A percentile compares a stretch with the other conserved stretches of the same genome.
Evolutionary conservation across 2,797 vertebrate genomes (phyloP).

Genomic region (Mormyrus proboscirostris): DNA sequence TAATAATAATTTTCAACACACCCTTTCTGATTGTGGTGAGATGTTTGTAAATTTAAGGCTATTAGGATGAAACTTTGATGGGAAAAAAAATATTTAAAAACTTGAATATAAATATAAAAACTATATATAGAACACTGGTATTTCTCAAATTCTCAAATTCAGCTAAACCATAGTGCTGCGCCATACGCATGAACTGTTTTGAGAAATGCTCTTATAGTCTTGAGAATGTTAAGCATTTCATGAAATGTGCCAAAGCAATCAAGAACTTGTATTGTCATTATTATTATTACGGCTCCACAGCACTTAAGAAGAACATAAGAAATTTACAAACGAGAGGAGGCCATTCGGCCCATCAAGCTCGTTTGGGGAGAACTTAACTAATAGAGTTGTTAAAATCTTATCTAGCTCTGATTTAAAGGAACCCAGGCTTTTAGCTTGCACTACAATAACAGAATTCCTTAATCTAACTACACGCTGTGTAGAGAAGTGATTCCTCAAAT

Average conservation of each 20-base stretch:
- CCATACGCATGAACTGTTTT: background rate
- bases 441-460: too few species aligned
- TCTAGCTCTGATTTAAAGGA: too few species aligned
- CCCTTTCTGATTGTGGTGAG: background rate
- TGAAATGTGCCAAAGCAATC: background rate
- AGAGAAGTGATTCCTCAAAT: too few species aligned
- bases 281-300: background rate
- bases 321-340: too few species aligned
- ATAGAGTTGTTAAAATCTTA: too few species aligned
- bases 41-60: background rate
- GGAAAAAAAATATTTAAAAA: background rate
- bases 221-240: background rate
- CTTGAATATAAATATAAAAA: background rate
- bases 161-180: background rate
- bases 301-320: background rate
- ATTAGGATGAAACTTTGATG: background rate
- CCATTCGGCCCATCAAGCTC: too few species aligned
- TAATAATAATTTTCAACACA: background rate
- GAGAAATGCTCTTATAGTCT: background rate
- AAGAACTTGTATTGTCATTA: background rate
- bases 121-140: background rate
- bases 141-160: background rate
- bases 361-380: too few species aligned
- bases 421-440: too few species aligned
- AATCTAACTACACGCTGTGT: too few species aligned